Conservation (phyloP, 2,113 vertebrate genomes). For the Pungitius pungitius region DNA sequence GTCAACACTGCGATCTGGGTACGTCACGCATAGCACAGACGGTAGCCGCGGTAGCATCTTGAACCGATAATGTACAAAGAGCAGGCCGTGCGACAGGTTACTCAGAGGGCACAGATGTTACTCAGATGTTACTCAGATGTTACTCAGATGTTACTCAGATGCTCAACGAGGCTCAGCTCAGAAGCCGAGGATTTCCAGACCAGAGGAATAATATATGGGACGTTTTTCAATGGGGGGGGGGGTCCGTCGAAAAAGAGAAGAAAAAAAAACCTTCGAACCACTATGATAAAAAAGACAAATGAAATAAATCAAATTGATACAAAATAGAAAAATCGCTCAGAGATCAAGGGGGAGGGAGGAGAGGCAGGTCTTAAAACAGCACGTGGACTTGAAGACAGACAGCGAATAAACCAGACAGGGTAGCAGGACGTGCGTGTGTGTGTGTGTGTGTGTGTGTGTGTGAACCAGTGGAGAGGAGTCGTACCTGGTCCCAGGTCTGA, state of each 20-base stretch:
- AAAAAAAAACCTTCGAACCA: conserved; percentile 50
- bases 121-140: conserved; percentile 40
- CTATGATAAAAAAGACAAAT: conserved; percentile 3
- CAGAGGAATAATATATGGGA: conserved; percentile 48
- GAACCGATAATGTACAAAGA: conserved; percentile 44
- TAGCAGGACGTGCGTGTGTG: neutral
- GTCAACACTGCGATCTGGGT: conserved; percentile 6
- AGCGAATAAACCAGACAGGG: conserved; percentile 5
- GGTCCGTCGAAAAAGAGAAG: conserved; percentile 2
- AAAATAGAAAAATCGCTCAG: neutral
- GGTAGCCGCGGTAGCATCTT: conserved; percentile 49
- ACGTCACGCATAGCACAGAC: neutral
- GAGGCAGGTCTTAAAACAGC: conserved; percentile 2
- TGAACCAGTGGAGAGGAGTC: neutral
- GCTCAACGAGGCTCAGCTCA: conserved; percentile 35
- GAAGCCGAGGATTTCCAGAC: conserved; percentile 23
- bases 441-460: neutral
- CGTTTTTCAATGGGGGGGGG: conserved; percentile 14
- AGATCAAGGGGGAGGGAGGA: conserved; percentile 14
- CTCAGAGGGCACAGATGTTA: conserved; percentile 52
- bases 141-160: conserved; percentile 46
- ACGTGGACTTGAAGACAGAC: conserved; percentile 6
- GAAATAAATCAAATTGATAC: conserved; percentile 35
- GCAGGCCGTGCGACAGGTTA: conserved; percentile 39
- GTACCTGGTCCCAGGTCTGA: conserved; percentile 90